Evolutionary conservation across 2,797 vertebrate species (phyloP), one percentile per base, ranked within the genome.

Genomic region (Bovichtus variegatus): DNA sequence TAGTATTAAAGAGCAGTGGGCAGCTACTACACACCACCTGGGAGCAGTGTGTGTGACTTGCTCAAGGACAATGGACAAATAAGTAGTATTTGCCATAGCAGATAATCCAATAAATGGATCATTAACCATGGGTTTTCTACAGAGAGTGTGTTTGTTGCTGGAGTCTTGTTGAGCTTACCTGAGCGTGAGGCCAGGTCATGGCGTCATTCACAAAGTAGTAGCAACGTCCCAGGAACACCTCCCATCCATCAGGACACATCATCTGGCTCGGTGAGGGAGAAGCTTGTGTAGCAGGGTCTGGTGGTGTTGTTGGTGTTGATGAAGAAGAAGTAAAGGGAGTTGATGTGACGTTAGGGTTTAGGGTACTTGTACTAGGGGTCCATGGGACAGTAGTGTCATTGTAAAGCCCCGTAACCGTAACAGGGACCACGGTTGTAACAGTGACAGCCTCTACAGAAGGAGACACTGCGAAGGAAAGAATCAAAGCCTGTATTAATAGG

Each of bases 241-340:
- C 21, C 76, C 81, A 75, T 50, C 71, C 75, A 0, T 50, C n/a
- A 18, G 21, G 55, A 75, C 81, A 83, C 76, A 61, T 53, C 0
- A 8, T 38, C 40, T 41, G 63, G 64, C 50, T 59, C 2, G 0
- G 29, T 3, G 61, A 9, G 11, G 1, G 10, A 3, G 7, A 2
- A 19, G 5, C 6, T 5, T 6, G 0, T 47, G 7, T 23, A 31
- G 8, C 9, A 3, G 5, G 10, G 3, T n/a, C 4, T 31, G 19
- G 19, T 25, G 40, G 6, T 12, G 4, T 9, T 54, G 29, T 21
- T 44, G 41, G 44, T 44, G 18, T 19, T 44, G 43, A 8, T 44
- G 16, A 7, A 16, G 16, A 8, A 19, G 16, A 19, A 6, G 7
- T 44, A 19, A 18, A 2, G 44, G 41, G 18, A 21, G 27, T 2